A percentile compares a stretch with the other conserved stretches of the same genome.
Conservation (phyloP, 64 coral and sea anemone genomes). For the Porites lutea region DNA sequence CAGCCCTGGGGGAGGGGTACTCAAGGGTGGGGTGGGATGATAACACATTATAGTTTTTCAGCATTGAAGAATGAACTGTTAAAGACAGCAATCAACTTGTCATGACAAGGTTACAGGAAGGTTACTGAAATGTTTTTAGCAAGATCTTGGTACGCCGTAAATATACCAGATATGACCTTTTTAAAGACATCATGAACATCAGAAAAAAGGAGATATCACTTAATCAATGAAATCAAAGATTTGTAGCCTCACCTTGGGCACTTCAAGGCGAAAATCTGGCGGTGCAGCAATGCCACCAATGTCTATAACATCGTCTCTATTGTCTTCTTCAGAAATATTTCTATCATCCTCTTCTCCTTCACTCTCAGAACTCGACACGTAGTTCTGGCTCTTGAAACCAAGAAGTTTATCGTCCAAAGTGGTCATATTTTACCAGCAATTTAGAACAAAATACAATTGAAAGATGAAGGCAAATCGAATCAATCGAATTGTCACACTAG, state of each 20-base stretch:
- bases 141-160: too few species aligned
- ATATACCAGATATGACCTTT: too few species aligned
- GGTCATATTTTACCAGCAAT: constrained; percentile 45
- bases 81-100: too few species aligned
- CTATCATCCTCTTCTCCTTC: constrained; percentile 83
- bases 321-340: background rate
- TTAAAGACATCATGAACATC: too few species aligned
- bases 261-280: constrained; percentile 58
- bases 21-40: too few species aligned
- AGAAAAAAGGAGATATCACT: too few species aligned
- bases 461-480: background rate
- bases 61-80: too few species aligned
- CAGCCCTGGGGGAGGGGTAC: too few species aligned
- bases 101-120: too few species aligned
- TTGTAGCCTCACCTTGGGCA: constrained; percentile 43
- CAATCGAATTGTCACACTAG: background rate
- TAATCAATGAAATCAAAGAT: background rate
- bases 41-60: too few species aligned
- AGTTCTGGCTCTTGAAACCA: constrained; percentile 91
- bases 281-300: background rate
- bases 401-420: constrained; percentile 89
- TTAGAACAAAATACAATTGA: background rate
- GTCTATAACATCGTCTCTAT: background rate
- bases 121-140: too few species aligned
- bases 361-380: constrained; percentile 96